phyloP scores from a whole-genome alignment of 1,140 invertebrate species.

The Drosophila orosa region DNA sequence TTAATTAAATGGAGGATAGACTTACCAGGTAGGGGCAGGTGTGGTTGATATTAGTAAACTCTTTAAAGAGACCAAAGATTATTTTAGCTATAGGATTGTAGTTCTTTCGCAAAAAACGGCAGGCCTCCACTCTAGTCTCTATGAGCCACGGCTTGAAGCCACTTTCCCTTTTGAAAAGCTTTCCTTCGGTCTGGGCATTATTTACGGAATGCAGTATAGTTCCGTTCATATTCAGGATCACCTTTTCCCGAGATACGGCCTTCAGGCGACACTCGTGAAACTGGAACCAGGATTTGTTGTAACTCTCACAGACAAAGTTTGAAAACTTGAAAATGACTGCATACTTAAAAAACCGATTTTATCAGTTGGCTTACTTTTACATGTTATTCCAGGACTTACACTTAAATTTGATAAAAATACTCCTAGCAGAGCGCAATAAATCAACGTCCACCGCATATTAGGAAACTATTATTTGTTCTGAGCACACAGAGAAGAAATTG shows the following conservation, averaged over 20 bases:
- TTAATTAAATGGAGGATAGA: background rate
- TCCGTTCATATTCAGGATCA: background rate
- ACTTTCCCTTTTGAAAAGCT: background rate
- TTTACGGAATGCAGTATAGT: background rate
- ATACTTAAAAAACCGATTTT: background rate
- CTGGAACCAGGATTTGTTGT: background rate
- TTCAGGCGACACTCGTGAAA: conserved; percentile 1
- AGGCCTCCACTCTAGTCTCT: background rate
- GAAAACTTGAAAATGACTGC: background rate
- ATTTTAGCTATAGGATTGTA: conserved; percentile 3
- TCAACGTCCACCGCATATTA: background rate
- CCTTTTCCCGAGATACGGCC: background rate
- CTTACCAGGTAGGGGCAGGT: background rate
- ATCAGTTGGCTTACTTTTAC: background rate
- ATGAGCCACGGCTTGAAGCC: conserved; percentile 12
- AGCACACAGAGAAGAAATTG: background rate
- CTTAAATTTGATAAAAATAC: background rate
- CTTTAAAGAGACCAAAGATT: background rate
- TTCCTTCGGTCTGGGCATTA: fast-evolving
- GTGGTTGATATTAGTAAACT: conserved; percentile 1
- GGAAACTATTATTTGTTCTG: background rate
- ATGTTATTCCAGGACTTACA: background rate
- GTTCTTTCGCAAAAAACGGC: background rate
- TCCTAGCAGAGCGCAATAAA: background rate
- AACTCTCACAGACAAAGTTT: background rate